Base-by-base conservation (phyloP, 2,797 vertebrate genomes). In the Varecia variegata region DNA sequence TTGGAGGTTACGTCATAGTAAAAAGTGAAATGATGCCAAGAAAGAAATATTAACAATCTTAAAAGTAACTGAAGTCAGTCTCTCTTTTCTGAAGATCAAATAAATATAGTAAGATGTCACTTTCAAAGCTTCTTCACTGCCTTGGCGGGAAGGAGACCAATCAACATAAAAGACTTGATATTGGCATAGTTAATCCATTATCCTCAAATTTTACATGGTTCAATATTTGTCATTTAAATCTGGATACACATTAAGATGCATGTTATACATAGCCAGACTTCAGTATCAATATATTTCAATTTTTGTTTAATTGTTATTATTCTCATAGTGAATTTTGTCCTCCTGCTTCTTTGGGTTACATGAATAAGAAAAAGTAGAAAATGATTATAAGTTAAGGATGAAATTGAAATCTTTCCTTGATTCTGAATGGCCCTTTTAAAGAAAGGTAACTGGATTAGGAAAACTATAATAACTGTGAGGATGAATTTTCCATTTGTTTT, bases 151-250 rank as follows among this genome's bases (percentile, higher is more conserved):
- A 95, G 90, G 71, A 97, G 83, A 95, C 60, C 70, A 90, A 95
- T 95, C 94, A 89, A 97, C 96, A 96, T 82, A 83, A 93, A 95
- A 88, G 93, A 96, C 32, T 79, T 95, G 88, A 81, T 95, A 95
- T 52, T 97, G 88, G 82, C 96, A 96, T 74, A 96, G 86, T 96
- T 96, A 97, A 97, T 97, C 79, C 93, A 97, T 97, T 97, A 94
- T 93, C 79, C 81, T 95, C 74, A 93, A 95, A 92, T 96, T 95
- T 93, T 94, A 92, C 87, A 95, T 79, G 87, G 86, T 95, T 93
- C 84, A 94, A 32, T 82, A 90, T 92, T 94, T 95, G 92, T 73
- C 86, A 94, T 92, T 97, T 95, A 96, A 95, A 85, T 85, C 79
- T 90, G 87, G 60, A 60, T 87, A 86, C 54, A 92, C 74, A 92